Conservation (phyloP, 1,140 invertebrate genomes). For the Venturia canescens region DNA sequence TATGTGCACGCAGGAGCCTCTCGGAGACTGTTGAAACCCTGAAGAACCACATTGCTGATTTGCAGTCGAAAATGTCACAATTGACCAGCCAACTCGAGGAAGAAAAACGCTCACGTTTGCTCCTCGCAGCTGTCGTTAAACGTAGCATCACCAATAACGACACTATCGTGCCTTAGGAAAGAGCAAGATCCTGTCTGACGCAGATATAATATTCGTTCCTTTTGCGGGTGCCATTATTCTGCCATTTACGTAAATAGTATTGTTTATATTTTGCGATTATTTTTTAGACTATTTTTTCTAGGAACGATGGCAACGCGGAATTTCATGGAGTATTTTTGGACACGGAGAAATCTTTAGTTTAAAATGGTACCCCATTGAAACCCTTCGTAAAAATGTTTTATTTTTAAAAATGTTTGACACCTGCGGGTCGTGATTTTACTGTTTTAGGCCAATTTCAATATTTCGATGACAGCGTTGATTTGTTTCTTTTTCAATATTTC, state of each 20-base stretch:
- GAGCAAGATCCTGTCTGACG: background rate
- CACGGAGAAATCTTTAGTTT: too few species aligned
- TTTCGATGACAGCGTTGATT: too few species aligned
- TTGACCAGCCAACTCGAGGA: conserved; percentile 76
- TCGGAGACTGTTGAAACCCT: conserved; percentile 84
- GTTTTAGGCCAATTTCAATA: too few species aligned
- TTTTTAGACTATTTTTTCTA: too few species aligned
- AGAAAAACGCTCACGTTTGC: conserved; percentile 74
- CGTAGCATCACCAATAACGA: conserved; percentile 70
- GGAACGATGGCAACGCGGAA: too few species aligned
- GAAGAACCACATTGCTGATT: conserved; percentile 80
- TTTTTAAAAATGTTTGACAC: too few species aligned
- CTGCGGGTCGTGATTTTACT: too few species aligned
- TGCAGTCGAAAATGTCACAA: conserved; percentile 77
- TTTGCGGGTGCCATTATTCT: background rate
- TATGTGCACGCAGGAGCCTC: conserved; percentile 76
- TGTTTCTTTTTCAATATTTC: too few species aligned
- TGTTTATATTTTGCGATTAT: too few species aligned
- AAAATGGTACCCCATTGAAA: too few species aligned
- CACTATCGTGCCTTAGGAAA: conserved; percentile 58
- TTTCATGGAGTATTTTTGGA: too few species aligned
- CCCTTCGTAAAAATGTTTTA: too few species aligned
- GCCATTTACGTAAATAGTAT: background rate
- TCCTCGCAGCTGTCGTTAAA: conserved; percentile 73
- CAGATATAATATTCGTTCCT: background rate